Evolutionary conservation across 2,888 invertebrate genomes (phyloP).

Genomic region (Encarsia formosa): DNA sequence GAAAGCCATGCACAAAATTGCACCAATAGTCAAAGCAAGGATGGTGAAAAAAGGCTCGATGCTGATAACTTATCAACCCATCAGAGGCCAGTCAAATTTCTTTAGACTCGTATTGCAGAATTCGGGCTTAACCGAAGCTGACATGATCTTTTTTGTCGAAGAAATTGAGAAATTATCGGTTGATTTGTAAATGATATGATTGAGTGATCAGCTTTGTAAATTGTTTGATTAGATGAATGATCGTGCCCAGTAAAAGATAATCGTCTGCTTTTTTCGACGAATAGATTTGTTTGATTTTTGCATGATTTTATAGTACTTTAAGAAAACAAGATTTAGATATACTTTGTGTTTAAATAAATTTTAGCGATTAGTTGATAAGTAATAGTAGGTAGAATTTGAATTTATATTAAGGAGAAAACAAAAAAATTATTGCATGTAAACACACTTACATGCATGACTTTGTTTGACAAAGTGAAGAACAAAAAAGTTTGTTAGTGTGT

Average conservation of each 20-base stretch:
- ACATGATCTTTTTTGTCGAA: slow-evolving; percentile 82
- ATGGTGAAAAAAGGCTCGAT: slow-evolving; percentile 95
- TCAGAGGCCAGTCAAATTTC: slow-evolving; percentile 83
- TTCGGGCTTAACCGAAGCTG: slow-evolving; percentile 75
- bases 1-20: slow-evolving; percentile 71
- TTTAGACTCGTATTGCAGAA: slow-evolving; percentile 92
- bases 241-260: too few relatives aligned
- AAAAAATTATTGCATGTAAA: too few relatives aligned
- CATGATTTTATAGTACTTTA: not conserved
- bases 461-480: too few relatives aligned
- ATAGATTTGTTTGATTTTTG: not conserved
- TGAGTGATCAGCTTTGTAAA: not conserved
- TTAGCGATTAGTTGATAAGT: too few relatives aligned
- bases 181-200: slow-evolving; percentile 54
- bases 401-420: too few relatives aligned
- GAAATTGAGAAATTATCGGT: slow-evolving; percentile 83
- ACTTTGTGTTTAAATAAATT: too few relatives aligned
- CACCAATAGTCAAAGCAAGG: slow-evolving; percentile 86
- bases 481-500: too few relatives aligned
- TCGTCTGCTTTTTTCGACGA: too few relatives aligned
- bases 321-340: slow-evolving; percentile 6
- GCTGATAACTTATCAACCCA: slow-evolving; percentile 95
- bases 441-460: too few relatives aligned
- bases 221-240: not conserved
- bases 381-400: too few relatives aligned